Conservation (phyloP, 2,797 vertebrate species). For the Artibeus lituratus region DNA sequence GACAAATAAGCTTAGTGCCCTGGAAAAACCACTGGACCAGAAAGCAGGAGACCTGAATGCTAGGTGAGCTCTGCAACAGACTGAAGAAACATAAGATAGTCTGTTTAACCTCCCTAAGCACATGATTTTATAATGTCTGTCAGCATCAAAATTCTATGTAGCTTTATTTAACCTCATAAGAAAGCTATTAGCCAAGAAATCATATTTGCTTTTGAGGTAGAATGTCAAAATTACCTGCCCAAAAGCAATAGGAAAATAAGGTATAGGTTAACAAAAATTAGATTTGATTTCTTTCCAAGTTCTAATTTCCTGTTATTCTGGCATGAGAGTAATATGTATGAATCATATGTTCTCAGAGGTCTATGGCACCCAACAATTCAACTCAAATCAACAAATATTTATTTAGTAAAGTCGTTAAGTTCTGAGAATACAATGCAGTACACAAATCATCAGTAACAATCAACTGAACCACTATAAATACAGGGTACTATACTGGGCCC, state of each 20-base stretch:
- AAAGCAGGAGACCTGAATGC: neutral
- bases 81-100: neutral
- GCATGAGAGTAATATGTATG: neutral
- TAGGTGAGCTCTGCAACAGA: neutral
- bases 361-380: neutral
- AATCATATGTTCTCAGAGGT: neutral
- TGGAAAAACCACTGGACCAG: neutral
- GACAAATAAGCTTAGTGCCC: neutral
- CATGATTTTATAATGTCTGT: neutral
- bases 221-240: neutral
- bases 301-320: neutral
- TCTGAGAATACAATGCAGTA: neutral
- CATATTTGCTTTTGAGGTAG: neutral
- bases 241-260: slow-evolving; percentile 17
- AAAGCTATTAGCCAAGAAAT: slow-evolving; percentile 20
- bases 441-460: neutral
- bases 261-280: neutral
- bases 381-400: neutral
- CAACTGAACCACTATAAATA: neutral
- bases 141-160: neutral
- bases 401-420: neutral
- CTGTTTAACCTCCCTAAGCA: neutral
- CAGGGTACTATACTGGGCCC: neutral
- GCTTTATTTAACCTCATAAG: slow-evolving; percentile 19
- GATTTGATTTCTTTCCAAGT: neutral